Percentiles rank a stretch among this genome's conserved stretches.
Conservation (phyloP, 1,140 invertebrate genomes). For the Drosophila ercepeae region DNA sequence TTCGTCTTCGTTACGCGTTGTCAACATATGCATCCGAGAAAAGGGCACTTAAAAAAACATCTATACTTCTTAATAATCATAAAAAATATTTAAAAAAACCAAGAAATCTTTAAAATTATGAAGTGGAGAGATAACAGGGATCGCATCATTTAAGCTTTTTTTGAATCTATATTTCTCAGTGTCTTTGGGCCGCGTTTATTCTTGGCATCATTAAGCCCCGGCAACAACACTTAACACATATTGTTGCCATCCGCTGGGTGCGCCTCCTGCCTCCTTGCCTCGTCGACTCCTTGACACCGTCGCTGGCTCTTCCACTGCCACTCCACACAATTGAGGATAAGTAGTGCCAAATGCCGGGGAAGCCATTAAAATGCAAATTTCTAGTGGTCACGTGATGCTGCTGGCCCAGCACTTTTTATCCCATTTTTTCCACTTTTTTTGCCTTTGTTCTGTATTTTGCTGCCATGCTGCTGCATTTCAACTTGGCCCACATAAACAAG, state of each 20-base stretch:
- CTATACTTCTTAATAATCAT: too few species aligned
- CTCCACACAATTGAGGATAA: slow-evolving; percentile 41
- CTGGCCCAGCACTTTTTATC: slow-evolving; percentile 18
- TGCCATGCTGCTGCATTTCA: slow-evolving; percentile 36
- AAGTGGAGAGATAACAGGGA: too few species aligned
- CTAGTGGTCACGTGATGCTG: slow-evolving; percentile 74
- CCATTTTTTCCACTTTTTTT: neutral
- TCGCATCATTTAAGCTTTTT: too few species aligned
- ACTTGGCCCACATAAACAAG: slow-evolving; percentile 55
- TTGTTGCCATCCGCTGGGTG: slow-evolving; percentile 53
- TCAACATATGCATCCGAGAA: slow-evolving; percentile 30
- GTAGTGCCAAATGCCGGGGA: slow-evolving; percentile 59
- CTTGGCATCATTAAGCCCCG: slow-evolving; percentile 77
- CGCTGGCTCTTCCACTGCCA: slow-evolving; percentile 16
- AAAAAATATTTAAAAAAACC: neutral
- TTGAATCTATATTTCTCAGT: too few species aligned
- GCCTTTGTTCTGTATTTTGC: too few species aligned
- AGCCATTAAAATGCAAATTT: slow-evolving; percentile 79
- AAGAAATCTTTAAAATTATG: too few species aligned
- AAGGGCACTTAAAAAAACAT: slow-evolving; percentile 6
- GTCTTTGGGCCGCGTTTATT: slow-evolving; percentile 51
- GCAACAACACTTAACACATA: slow-evolving; percentile 76
- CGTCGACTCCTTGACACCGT: slow-evolving; percentile 30
- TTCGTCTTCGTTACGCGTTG: slow-evolving; percentile 24
- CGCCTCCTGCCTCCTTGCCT: slow-evolving; percentile 16